Base-by-base conservation (phyloP, 2,888 invertebrate genomes). In the Atherix ibis region DNA sequence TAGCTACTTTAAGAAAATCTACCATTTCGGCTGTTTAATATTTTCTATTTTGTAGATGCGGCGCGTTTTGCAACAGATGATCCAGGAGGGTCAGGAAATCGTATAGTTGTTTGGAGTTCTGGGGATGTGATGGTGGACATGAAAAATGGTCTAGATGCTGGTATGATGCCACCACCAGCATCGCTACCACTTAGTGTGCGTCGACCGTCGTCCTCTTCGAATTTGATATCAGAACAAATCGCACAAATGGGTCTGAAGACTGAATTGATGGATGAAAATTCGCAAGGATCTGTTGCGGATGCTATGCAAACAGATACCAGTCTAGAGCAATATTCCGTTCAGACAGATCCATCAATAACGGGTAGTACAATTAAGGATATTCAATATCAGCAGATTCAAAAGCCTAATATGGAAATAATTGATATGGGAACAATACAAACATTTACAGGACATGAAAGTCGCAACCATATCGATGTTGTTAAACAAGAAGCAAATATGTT, bases 251-350 rank as follows among this genome's bases (percentile, higher is more conserved):
- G 64, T 9, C 62, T 77, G 29, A 78, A 78, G 55, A 73, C 72
- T 30, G 73, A 80, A 61, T 62, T 76, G 30, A 54, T 74, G 25
- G 82, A 82, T 52, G 82, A 83, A 41, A 71, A 68, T 44, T 78
- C 80, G 49, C 76, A 79, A 54, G 50, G 53, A 29, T 60, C 62
- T 30, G 44, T 52, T 2, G 36, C 40, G 32, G 41, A 42, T 25
- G 35, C 51, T 22, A 46, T 52, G 38, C 47, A 60, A 32, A 63
- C 62, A 3, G 63, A 64, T 40, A 49, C 58, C 44, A 10, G 10
- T 10, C n/a, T 36, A 12, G 36, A 36, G 31, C 36, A 31, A 15
- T 10, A 22, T 6, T 22, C 10, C 10, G 6, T 8, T 8, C 6
- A 8, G 22, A 22, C 22, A 53, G 2, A 40, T 41, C 14, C 46